phyloP scores from a whole-genome alignment of 1,140 invertebrate species.

The Atta cephalotes region DNA sequence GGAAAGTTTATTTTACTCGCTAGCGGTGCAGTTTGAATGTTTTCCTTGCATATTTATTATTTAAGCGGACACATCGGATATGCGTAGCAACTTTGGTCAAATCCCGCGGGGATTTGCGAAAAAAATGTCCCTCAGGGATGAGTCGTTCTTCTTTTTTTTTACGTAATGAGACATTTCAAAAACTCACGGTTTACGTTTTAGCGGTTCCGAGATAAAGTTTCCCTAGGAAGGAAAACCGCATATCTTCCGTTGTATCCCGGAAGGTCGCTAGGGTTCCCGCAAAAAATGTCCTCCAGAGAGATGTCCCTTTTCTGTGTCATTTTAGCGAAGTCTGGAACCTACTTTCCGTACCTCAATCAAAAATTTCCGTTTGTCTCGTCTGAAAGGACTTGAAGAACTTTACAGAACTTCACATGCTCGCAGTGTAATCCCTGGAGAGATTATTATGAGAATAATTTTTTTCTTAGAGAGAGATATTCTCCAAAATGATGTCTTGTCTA shows the following conservation, averaged over 20 bases:
- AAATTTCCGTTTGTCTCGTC: conserved; percentile 25
- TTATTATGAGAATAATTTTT: conserved; percentile 22
- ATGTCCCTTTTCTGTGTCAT: not conserved
- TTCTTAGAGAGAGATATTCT: not conserved
- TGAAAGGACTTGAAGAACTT: conserved; percentile 7
- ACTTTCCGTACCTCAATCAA: conserved; percentile 43
- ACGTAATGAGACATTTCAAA: conserved; percentile 25
- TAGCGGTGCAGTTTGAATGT: not conserved
- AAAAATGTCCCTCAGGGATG: not conserved
- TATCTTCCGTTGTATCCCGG: conserved; percentile 11
- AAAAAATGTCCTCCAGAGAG: not conserved
- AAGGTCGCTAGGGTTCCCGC: not conserved
- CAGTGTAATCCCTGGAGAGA: not conserved
- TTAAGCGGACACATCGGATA: conserved; percentile 28
- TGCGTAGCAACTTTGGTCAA: not conserved
- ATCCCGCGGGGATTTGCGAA: not conserved
- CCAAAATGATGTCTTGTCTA: not conserved
- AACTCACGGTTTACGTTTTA: conserved; percentile 35
- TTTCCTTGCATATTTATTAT: conserved; percentile 59
- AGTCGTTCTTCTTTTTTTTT: not conserved
- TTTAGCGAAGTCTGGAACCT: conserved; percentile 29
- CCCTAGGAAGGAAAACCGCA: not conserved
- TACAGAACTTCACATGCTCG: conserved; percentile 14
- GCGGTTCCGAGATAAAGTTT: conserved; percentile 14
- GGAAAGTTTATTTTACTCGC: conserved; percentile 39